Evolutionary conservation across 2,113 vertebrate species (phyloP).

Genomic region (Panthera tigris): DNA sequence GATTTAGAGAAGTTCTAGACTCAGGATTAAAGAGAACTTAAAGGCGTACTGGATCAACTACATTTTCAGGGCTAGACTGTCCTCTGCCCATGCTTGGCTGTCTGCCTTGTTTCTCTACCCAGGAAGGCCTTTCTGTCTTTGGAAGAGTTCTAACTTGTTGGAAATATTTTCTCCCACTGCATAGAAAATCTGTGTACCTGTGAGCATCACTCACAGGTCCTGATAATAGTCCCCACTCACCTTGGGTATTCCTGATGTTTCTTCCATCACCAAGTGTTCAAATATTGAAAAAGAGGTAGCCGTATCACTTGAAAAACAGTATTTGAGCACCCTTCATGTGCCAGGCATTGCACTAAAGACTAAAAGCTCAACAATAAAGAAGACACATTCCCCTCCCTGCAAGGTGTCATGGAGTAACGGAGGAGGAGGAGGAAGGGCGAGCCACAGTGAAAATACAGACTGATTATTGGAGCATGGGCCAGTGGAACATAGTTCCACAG

Average conservation of each 20-base stretch:
- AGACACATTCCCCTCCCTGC: neutral
- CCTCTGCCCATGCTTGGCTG: neutral
- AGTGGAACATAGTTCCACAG: neutral
- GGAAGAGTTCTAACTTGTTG: neutral
- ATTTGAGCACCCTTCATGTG: neutral
- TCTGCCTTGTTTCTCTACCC: neutral
- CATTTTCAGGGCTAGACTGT: neutral
- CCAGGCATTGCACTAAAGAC: neutral
- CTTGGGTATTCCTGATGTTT: neutral
- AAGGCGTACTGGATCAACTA: neutral
- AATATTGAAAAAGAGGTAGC: neutral
- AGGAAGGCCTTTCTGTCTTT: neutral
- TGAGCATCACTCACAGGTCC: neutral
- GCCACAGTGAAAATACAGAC: fast-evolving
- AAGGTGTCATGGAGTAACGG: neutral
- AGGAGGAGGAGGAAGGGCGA: neutral
- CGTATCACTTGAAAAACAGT: neutral
- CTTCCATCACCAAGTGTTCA: neutral
- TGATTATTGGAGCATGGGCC: neutral
- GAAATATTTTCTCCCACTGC: neutral
- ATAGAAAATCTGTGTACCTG: neutral
- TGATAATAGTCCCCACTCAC: neutral
- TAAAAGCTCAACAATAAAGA: neutral
- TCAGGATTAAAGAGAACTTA: neutral
- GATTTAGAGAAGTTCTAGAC: neutral